Conservation (phyloP, 2,888 invertebrate species). For the Tetragonisca angustula region DNA sequence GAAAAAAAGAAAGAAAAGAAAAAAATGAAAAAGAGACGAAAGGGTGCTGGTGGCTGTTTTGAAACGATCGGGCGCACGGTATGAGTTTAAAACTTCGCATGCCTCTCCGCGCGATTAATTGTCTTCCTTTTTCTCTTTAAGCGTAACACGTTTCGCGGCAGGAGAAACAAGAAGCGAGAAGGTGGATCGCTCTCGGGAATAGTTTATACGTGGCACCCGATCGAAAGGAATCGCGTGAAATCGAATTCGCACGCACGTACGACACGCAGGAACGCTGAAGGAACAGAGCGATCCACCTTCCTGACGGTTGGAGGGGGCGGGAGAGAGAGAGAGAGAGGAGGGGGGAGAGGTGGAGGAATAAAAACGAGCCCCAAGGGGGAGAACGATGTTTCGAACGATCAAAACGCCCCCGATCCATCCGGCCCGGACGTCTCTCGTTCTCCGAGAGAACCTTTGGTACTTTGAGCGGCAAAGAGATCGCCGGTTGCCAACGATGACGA, state of each 20-base stretch:
- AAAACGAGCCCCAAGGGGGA: constrained; percentile 34
- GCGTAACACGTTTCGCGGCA: constrained; percentile 36
- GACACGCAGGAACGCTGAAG: constrained; percentile 68
- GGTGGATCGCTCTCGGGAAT: constrained; percentile 53
- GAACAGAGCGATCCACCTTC: constrained; percentile 16
- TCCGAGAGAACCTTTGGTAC: constrained; percentile 29
- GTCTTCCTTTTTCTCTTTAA: constrained; percentile 49
- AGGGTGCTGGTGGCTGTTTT: not conserved
- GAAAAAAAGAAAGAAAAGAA: constrained; percentile 9
- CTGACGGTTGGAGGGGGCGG: too few species aligned
- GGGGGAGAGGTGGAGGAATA: constrained; percentile 40
- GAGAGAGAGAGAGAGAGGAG: not conserved
- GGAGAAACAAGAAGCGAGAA: constrained; percentile 20
- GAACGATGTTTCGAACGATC: constrained; percentile 47
- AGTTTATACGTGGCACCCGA: constrained; percentile 66
- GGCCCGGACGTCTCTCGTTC: constrained; percentile 25
- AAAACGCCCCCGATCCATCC: constrained; percentile 56
- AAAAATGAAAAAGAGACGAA: not conserved
- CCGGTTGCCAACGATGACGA: constrained; percentile 66
- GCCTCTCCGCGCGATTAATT: constrained; percentile 60
- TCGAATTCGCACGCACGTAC: constrained; percentile 74
- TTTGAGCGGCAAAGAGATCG: constrained; percentile 45
- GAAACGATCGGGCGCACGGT: constrained; percentile 60
- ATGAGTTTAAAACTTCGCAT: constrained; percentile 39
- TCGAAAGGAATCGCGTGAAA: constrained; percentile 73